Base-by-base conservation (phyloP, 2,797 vertebrate species). In the Mormyrus hasselquistii region DNA sequence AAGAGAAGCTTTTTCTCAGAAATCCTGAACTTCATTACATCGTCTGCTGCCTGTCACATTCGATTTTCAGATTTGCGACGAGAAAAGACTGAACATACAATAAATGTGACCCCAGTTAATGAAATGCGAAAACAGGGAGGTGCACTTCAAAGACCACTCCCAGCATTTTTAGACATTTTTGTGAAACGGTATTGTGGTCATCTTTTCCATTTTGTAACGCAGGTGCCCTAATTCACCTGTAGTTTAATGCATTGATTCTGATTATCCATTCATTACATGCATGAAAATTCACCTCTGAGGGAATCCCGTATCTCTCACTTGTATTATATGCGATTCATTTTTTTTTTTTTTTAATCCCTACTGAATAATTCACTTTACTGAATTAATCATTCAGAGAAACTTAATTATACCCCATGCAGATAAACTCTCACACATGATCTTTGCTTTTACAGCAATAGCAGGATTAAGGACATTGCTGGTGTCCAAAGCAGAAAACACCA, bases 131-230 rank as follows among this genome's bases (percentile, higher is more conserved):
- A 44, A 49, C 76, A 87, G 29, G 84, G 14, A 79, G 89, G 22
- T 49, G 8, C 50, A 29, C 50, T 29, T 82, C 34, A 53, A 85
- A 53, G 55, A 82, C 52, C 12, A 82, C 52, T 91, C 82, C n/a
- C 85, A 90, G 90, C 90, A 91, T 88, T 55, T 76, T 8, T 16
- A 50, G 59, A 59, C 29, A 59, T 87, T 49, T 49, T 2, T 53
- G 3, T 41, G 53, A 59, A 38, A 57, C 16, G 7, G 53, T n/a
- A 87, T 41, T 57, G 34, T 29, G 25, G 88, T 86, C 89, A 91
- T 90, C 69, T 50, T 76, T 89, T 90, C 91, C 87, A 89, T 91
- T 62, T 83, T 89, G 73, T 88, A 89, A 91, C 62, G 10, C 82
- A 88, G 85, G 44, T 88, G 89, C 90, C 62, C 88, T 86, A 57